Base-by-base conservation (phyloP, 1,140 invertebrate genomes). In the Platorchestia sp. region DNA sequence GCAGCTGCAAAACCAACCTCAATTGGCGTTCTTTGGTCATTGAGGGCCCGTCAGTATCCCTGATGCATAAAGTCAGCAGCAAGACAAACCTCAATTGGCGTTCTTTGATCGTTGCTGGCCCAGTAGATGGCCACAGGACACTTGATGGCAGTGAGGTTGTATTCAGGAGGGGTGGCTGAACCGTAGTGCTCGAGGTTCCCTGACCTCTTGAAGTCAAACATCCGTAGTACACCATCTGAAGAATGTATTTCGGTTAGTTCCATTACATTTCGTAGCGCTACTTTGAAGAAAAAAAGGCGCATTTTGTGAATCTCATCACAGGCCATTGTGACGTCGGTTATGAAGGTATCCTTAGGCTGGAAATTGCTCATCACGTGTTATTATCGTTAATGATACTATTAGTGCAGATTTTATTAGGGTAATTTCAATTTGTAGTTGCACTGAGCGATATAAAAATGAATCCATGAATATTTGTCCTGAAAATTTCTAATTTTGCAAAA, bases 41-140 rank as follows among this genome's bases (percentile, higher is more conserved):
- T 93, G 3, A n/a, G 3, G 36, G 91, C 91, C 91, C 91, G n/a
- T n/a, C n/a, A n/a, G n/a, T n/a, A n/a, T n/a, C n/a, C n/a, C n/a
- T n/a, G n/a, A n/a, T n/a, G n/a, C n/a, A n/a, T n/a, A n/a, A n/a
- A n/a, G n/a, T n/a, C 19, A 51, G 47, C 19, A 19, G 6, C 47
- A 51, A 7, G 19, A 75, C 27, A 22, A 22, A 89, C 87, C 87
- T 89, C 14, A 89, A 89, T 42, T 36, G 43, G 43, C 19, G 45
- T 45, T 45, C 41, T 27, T 45, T 45, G 22, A 40, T 93, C 91
- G 40, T 93, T 93, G 3, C 5, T 5, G 36, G 91, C 91, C 91
- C 91, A 93, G 91, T 45, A 93, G 91, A 93, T 10, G 43, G 45
- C 91, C 10, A 93, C 91, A 22, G 91, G 91, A 45, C 91, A 93